phyloP scores from a whole-genome alignment of 2,888 invertebrate species.

The Drosophila sordidapex region DNA sequence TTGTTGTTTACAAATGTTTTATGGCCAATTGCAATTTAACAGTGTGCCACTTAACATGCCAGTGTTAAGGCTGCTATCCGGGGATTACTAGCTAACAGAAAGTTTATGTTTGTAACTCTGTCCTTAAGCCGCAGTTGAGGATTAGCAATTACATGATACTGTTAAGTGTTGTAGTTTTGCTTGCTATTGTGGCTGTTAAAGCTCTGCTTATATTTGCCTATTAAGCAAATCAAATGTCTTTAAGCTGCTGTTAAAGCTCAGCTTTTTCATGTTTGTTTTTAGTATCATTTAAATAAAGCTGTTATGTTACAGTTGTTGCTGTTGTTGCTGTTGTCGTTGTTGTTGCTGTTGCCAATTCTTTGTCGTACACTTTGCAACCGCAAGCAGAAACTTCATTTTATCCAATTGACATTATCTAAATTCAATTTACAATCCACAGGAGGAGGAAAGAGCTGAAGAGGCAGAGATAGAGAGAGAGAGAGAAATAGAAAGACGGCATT shows the following conservation, averaged over 20 bases:
- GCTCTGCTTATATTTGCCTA: not conserved
- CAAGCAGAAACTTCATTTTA: conserved; percentile 61
- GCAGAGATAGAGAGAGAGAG: not conserved
- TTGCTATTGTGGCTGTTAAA: not conserved
- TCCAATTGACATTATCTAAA: conserved; percentile 77
- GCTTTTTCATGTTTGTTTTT: not conserved
- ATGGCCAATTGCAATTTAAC: conserved; percentile 38
- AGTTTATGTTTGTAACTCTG: not conserved
- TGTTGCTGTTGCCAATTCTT: conserved; percentile 4
- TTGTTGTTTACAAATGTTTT: conserved; percentile 41
- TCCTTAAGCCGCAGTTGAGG: conserved; percentile 12
- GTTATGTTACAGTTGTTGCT: conserved; percentile 1
- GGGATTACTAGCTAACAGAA: not conserved
- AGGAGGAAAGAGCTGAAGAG: not conserved
- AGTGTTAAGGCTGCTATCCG: conserved; percentile 11
- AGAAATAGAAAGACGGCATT: conserved; percentile 48
- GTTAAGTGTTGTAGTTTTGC: not conserved
- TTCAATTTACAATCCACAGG: conserved; percentile 71
- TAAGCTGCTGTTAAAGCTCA: conserved; percentile 6
- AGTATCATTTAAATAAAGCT: conserved; percentile 10
- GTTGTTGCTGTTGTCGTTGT: not conserved
- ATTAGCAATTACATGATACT: not conserved
- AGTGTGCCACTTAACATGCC: conserved; percentile 11
- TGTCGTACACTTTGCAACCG: conserved; percentile 39
- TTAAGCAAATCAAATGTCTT: conserved; percentile 4